Percentiles rank a stretch among this genome's conserved stretches.
Evolutionary conservation across 2,888 invertebrate species (phyloP).

Genomic region (Stenichneumon culpator): DNA sequence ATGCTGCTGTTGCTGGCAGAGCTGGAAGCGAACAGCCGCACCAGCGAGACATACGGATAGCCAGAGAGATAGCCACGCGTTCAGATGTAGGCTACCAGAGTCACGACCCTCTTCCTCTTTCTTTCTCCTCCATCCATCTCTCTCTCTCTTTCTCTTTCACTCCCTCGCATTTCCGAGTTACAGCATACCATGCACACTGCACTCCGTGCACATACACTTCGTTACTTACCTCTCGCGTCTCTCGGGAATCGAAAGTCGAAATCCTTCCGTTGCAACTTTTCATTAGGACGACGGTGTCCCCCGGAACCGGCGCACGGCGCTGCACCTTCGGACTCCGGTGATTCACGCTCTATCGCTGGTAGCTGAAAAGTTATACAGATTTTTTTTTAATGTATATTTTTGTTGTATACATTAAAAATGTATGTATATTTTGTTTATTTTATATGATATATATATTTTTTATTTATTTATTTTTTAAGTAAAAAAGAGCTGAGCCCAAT

Average conservation of each 20-base stretch:
- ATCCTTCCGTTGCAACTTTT: slow-evolving; percentile 56
- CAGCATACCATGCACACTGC: slow-evolving; percentile 33
- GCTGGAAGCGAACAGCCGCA: slow-evolving; percentile 69
- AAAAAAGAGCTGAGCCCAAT: no score
- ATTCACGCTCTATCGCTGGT: not conserved
- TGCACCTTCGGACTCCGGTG: not conserved
- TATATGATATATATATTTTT: no score
- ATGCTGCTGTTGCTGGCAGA: slow-evolving; percentile 61
- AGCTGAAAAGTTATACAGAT: not conserved
- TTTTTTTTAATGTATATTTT: not conserved
- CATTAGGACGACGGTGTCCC: slow-evolving; percentile 23
- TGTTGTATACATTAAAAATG: no score
- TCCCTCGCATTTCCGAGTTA: slow-evolving; percentile 62
- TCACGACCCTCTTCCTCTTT: slow-evolving; percentile 81
- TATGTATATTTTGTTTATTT: no score
- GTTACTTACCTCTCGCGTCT: slow-evolving; percentile 50
- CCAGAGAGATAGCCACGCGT: slow-evolving; percentile 75
- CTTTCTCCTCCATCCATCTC: slow-evolving; percentile 62
- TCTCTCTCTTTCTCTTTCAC: slow-evolving; percentile 56
- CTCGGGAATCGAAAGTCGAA: slow-evolving; percentile 45
- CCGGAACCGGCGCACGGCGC: not conserved
- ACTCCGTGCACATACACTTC: slow-evolving; percentile 39
- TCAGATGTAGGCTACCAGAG: slow-evolving; percentile 84
- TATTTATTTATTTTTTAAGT: no score
- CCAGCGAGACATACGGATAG: slow-evolving; percentile 71